Percentiles rank a stretch among this genome's conserved stretches.
phyloP scores from a whole-genome alignment of 2,797 vertebrate genomes.

The Caiman crocodilus region DNA sequence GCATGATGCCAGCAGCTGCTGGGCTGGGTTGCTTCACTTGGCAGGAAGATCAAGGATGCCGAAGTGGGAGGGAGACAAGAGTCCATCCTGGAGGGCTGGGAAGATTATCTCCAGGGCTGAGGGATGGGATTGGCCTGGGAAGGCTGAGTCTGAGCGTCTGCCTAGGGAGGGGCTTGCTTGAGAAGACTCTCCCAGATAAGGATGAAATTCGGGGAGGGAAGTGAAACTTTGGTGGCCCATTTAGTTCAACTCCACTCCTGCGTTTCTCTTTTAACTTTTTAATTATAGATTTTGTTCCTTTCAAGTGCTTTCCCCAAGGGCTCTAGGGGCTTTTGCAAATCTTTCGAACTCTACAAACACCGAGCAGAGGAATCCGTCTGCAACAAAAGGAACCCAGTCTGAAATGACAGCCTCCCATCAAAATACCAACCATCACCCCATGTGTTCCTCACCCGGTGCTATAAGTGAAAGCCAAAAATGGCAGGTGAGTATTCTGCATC shows the following conservation, averaged over 20 bases:
- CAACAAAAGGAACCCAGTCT: fast-evolving
- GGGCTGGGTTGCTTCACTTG: neutral
- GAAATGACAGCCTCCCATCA: constrained; percentile 39
- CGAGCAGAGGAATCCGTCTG: constrained; percentile 7
- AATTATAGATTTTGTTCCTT: constrained; percentile 1
- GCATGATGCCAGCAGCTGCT: neutral
- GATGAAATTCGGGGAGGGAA: neutral
- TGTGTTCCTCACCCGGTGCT: neutral
- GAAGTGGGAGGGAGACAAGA: neutral
- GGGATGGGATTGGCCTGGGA: neutral
- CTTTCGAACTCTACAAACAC: neutral
- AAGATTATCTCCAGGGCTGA: neutral
- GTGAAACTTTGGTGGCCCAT: neutral
- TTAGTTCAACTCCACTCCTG: neutral
- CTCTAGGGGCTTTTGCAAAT: neutral
- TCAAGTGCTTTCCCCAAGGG: neutral
- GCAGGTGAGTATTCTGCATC: neutral
- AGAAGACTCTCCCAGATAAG: neutral
- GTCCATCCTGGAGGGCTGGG: neutral
- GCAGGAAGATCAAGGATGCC: neutral
- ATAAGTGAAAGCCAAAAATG: neutral
- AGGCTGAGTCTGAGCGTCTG: fast-evolving
- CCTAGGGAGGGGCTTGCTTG: neutral
- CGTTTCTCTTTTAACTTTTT: constrained; percentile 2
- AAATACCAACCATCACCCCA: neutral